A percentile compares a stretch with the other conserved stretches of the same genome.
Conservation (phyloP, 1,140 invertebrate genomes). For the Hirudo medicinalis region DNA sequence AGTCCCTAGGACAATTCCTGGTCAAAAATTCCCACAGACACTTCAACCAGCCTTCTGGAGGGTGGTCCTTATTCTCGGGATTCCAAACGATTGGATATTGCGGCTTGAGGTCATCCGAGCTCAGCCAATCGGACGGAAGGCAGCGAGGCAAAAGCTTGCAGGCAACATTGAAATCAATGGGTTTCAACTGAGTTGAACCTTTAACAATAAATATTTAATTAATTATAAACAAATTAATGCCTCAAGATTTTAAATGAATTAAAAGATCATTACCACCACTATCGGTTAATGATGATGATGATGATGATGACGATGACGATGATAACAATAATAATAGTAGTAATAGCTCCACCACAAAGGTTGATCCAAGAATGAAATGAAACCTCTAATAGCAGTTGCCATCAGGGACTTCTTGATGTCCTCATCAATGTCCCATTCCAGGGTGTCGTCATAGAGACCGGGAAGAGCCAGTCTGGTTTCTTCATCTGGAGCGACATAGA, state of each 20-base stretch:
- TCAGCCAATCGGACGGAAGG: slow-evolving; percentile 19
- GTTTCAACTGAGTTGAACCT: slow-evolving; percentile 21
- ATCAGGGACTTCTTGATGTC: slow-evolving; percentile 17
- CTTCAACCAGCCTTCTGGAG: slow-evolving; percentile 20
- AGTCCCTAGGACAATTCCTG: slow-evolving; percentile 1
- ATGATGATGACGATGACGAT: too few relatives aligned
- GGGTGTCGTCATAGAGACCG: slow-evolving; percentile 20
- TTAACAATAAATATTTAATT: not conserved
- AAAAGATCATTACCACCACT: too few relatives aligned
- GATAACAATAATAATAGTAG: too few relatives aligned
- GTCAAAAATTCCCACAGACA: slow-evolving; percentile 19
- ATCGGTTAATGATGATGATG: too few relatives aligned
- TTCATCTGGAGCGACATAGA: slow-evolving; percentile 18
- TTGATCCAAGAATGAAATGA: too few relatives aligned
- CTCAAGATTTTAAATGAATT: too few relatives aligned
- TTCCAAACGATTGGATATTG: slow-evolving; percentile 18
- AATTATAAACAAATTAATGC: too few relatives aligned
- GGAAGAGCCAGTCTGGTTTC: slow-evolving; percentile 14
- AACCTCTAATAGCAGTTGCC: slow-evolving; percentile 16
- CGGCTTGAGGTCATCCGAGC: not conserved
- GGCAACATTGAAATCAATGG: not conserved
- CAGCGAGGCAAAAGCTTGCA: slow-evolving; percentile 16
- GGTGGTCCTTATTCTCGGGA: slow-evolving; percentile 14
- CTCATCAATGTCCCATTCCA: slow-evolving; percentile 20
- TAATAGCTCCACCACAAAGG: too few relatives aligned